These are phyloP conservation scores for Stegana nigrithorax DNA, from an alignment of 2,888 invertebrate genomes.

Conservation along the genomic window DNA sequence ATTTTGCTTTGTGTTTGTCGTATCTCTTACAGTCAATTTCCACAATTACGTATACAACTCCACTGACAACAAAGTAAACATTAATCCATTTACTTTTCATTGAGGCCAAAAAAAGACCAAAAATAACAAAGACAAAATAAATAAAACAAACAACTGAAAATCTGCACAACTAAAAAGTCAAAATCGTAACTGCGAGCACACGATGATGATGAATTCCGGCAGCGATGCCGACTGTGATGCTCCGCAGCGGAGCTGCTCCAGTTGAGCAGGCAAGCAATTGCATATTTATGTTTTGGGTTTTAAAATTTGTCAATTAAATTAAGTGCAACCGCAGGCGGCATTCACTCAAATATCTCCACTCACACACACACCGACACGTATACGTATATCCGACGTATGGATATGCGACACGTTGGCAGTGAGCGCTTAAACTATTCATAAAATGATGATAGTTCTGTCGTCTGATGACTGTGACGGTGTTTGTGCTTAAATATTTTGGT, in stretches of 20 bases:
- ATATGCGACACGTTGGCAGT: background rate
- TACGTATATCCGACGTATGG: background rate
- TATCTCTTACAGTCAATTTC: slow-evolving; percentile 9
- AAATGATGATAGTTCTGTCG: slow-evolving; percentile 46
- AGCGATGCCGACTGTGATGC: background rate
- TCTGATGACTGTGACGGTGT: background rate
- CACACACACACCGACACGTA: background rate
- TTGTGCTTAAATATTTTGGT: background rate
- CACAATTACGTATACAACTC: background rate
- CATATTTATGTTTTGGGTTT: slow-evolving; percentile 39
- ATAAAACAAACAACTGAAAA: background rate
- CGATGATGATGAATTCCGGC: background rate
- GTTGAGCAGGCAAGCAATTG: background rate
- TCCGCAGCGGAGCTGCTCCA: background rate
- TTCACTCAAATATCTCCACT: no score
- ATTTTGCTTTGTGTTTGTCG: background rate
- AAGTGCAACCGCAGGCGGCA: slow-evolving; percentile 67
- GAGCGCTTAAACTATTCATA: slow-evolving; percentile 54
- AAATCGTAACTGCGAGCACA: background rate
- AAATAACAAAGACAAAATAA: background rate
- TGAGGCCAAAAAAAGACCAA: background rate
- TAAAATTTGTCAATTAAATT: slow-evolving; percentile 68
- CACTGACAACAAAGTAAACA: slow-evolving; percentile 54
- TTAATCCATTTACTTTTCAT: slow-evolving; percentile 54
- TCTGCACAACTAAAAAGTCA: background rate